Conservation (phyloP, 2,797 vertebrate genomes). For the Rhinophrynus dorsalis region DNA sequence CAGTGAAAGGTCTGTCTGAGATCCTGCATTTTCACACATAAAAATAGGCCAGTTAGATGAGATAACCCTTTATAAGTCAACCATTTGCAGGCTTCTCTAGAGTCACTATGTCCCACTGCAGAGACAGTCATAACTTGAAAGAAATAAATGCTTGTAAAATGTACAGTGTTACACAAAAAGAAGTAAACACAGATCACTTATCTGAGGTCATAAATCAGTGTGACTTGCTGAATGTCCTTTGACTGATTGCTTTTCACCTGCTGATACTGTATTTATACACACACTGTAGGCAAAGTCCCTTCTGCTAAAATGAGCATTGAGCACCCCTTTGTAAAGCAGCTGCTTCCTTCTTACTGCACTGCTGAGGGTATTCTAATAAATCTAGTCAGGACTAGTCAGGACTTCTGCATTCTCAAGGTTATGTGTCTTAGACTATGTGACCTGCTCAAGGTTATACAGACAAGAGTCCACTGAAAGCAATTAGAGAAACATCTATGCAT, state of each 20-base stretch:
- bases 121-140: neutral
- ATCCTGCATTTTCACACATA: too few relatives aligned
- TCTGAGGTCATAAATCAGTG: slow-evolving; percentile 12
- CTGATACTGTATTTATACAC: slow-evolving; percentile 33
- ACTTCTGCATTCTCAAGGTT: slow-evolving; percentile 15
- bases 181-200: neutral
- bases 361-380: slow-evolving; percentile 8
- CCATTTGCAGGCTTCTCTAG: too few relatives aligned
- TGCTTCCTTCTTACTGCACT: slow-evolving; percentile 20
- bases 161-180: slow-evolving; percentile 5
- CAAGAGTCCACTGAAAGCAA: neutral
- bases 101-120: neutral
- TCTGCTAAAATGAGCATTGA: slow-evolving; percentile 28
- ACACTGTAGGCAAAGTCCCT: slow-evolving; percentile 27
- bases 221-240: slow-evolving; percentile 3
- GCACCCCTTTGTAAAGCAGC: slow-evolving; percentile 32
- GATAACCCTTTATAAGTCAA: too few relatives aligned
- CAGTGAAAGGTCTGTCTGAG: too few relatives aligned
- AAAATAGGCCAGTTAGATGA: too few relatives aligned
- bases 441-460: slow-evolving; percentile 23
- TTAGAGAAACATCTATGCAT: too few relatives aligned
- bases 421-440: neutral
- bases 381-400: neutral
- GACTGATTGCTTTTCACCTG: slow-evolving; percentile 26
- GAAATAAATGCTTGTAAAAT: neutral